These are phyloP conservation scores for Cyclophora albipunctata DNA, from an alignment of 2,888 invertebrate genomes.

Conservation along the genomic window DNA sequence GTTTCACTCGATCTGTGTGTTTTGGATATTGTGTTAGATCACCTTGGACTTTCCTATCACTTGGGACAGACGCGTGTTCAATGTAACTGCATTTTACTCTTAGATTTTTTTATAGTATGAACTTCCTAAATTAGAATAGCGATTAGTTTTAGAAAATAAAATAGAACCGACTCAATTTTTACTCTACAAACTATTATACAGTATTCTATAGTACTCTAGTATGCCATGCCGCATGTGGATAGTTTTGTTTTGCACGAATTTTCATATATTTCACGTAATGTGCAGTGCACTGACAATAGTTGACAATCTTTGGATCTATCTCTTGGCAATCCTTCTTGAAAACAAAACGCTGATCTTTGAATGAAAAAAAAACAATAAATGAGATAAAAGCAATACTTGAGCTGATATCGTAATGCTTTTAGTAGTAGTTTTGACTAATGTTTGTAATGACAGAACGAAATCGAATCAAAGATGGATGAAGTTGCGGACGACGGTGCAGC, in stretches of 20 bases:
- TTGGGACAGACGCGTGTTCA: slow-evolving; percentile 48
- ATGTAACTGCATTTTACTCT: slow-evolving; percentile 37
- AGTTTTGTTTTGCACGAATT: slow-evolving; percentile 62
- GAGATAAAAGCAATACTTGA: neutral
- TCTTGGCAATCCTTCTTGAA: slow-evolving; percentile 6
- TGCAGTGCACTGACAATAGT: slow-evolving; percentile 30
- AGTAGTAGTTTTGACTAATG: slow-evolving; percentile 29
- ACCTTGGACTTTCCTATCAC: slow-evolving; percentile 58
- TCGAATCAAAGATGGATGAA: slow-evolving; percentile 98
- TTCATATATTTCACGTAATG: slow-evolving; percentile 33
- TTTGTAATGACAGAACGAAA: slow-evolving; percentile 81
- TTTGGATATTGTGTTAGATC: slow-evolving; percentile 65
- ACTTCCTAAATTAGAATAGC: slow-evolving; percentile 28
- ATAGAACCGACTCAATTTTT: slow-evolving; percentile 50
- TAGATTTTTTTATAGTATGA: slow-evolving; percentile 30
- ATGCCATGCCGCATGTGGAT: slow-evolving; percentile 64
- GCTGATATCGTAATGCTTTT: neutral
- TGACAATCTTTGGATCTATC: slow-evolving; percentile 7
- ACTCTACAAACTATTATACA: slow-evolving; percentile 52
- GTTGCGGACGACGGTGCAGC: slow-evolving; percentile 92
- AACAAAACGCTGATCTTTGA: neutral
- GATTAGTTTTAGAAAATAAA: slow-evolving; percentile 50
- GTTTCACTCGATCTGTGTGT: slow-evolving; percentile 66
- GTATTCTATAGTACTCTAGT: slow-evolving; percentile 46
- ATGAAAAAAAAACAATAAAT: neutral